phyloP scores from a whole-genome alignment of 2,888 invertebrate species.

The Eupithecia pulchellata region DNA sequence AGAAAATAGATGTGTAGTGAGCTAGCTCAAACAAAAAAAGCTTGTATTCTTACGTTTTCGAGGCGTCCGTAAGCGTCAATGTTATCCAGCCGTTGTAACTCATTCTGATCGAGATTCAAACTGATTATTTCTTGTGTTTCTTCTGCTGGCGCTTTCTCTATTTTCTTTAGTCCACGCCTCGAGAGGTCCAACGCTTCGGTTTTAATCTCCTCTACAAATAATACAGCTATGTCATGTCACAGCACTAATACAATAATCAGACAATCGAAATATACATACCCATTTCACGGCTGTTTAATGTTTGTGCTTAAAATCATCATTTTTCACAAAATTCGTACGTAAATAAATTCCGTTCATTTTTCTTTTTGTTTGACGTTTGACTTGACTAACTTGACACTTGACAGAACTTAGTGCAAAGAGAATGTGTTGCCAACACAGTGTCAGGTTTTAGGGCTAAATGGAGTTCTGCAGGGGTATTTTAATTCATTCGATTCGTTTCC shows the following conservation, averaged over 20 bases:
- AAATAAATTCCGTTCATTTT: not conserved
- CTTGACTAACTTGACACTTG: no score
- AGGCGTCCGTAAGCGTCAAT: slow-evolving; percentile 92
- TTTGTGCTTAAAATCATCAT: not conserved
- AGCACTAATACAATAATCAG: not conserved
- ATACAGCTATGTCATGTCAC: not conserved
- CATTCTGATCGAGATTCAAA: slow-evolving; percentile 94
- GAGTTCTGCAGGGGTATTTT: no score
- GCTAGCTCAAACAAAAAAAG: not conserved
- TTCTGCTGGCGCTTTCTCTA: slow-evolving; percentile 89
- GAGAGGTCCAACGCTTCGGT: slow-evolving; percentile 90
- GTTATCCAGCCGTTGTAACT: slow-evolving; percentile 94
- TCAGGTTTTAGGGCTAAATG: no score
- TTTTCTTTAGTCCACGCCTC: slow-evolving; percentile 92
- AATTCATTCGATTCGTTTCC: no score
- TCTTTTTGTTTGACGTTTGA: no score
- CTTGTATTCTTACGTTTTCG: slow-evolving; percentile 87
- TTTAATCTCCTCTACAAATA: slow-evolving; percentile 56
- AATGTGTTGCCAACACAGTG: no score
- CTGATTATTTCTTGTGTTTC: slow-evolving; percentile 88
- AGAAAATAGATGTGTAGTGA: not conserved
- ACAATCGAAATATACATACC: slow-evolving; percentile 28
- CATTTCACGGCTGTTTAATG: slow-evolving; percentile 24
- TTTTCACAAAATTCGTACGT: not conserved
- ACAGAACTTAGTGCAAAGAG: no score